Base-by-base conservation (phyloP, 2,888 invertebrate species). In the Malachius bipustulatus region DNA sequence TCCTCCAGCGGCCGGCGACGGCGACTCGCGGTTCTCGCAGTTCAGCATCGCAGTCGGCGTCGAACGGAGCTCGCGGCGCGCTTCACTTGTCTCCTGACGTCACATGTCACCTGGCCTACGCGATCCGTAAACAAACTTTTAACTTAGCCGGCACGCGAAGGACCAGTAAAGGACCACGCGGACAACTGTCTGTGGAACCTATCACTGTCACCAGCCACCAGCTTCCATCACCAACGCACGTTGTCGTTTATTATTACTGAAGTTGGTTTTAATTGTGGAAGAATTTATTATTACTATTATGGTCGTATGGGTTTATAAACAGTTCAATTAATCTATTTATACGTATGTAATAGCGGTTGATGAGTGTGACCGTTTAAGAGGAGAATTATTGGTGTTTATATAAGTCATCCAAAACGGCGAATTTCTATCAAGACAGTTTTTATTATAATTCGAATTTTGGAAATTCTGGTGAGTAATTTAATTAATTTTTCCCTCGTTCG, bases 381-480 rank as follows among this genome's bases (percentile, higher is more conserved):
- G 36, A 41, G 24, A 8, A 19, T 19, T 19, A 19, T 19, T 19
- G 24, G 24, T 39, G n/a, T 12, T 38, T 35, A 37, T 39, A 32
- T 24, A 36, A 26, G 37, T 29, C 35, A 14, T 35, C 40, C 47
- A 47, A 46, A 39, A 49, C 48, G 48, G 48, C 46, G 44, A 39
- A 42, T 39, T 38, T 38, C 37, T 39, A 37, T 32, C 46, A 41
- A 45, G 46, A 47, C 19, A 36, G 27, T 36, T 44, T 39, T 44
- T 43, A 39, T 42, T 44, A 35, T 28, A 43, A 38, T 31, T 39
- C 47, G 35, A 47, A 40, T 47, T 44, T 46, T 29, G 46, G 43
- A 28, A 40, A 44, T 44, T 51, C 51, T 44, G 50, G 50, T 50
- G 50, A 35, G 49, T 49, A 34, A 12, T 19, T 19, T 19, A 8